Conservation (phyloP, 53 echinoderm and acorn worm genomes). For the Paracentrotus lividus region DNA sequence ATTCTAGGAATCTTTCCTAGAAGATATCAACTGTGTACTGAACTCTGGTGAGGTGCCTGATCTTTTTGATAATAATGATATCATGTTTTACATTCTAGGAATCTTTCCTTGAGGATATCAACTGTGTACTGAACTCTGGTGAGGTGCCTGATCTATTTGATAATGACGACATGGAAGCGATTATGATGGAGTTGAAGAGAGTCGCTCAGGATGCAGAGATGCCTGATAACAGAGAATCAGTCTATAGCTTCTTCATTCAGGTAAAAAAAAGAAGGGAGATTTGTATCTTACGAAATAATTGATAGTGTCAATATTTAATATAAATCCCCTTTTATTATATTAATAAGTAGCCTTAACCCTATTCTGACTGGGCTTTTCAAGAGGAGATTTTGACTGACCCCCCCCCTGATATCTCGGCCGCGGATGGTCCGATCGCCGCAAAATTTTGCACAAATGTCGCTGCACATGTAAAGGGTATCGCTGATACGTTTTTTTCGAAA, state of each 20-base stretch:
- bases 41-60: conserved; percentile 99
- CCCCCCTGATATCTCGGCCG: too few species aligned
- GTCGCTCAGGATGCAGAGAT: conserved; percentile 95
- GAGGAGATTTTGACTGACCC: too few species aligned
- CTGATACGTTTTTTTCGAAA: too few species aligned
- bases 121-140: conserved; percentile 97
- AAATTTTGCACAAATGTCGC: too few species aligned
- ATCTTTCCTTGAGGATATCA: conserved; percentile 95
- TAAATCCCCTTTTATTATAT: too few species aligned
- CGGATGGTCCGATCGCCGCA: too few species aligned
- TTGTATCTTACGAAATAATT: too few species aligned
- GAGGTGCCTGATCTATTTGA: conserved; percentile 99
- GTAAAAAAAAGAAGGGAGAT: conserved; percentile 46
- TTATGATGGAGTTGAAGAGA: conserved; percentile 97
- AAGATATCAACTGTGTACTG: conserved; percentile 96
- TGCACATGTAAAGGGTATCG: too few species aligned
- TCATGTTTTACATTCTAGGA: conserved; percentile 84
- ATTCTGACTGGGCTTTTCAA: too few species aligned
- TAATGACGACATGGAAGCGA: conserved; percentile 94
- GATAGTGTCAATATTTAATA: too few species aligned
- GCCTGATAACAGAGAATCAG: conserved; percentile 96
- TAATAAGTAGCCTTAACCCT: too few species aligned
- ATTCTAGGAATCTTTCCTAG: conserved; percentile 90
- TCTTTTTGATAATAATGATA: conserved; percentile 96
- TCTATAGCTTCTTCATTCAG: conserved; percentile 97